These are phyloP conservation scores for Ascaphus truei DNA, from an alignment of 2,113 vertebrate species.

Conservation along the genomic window DNA sequence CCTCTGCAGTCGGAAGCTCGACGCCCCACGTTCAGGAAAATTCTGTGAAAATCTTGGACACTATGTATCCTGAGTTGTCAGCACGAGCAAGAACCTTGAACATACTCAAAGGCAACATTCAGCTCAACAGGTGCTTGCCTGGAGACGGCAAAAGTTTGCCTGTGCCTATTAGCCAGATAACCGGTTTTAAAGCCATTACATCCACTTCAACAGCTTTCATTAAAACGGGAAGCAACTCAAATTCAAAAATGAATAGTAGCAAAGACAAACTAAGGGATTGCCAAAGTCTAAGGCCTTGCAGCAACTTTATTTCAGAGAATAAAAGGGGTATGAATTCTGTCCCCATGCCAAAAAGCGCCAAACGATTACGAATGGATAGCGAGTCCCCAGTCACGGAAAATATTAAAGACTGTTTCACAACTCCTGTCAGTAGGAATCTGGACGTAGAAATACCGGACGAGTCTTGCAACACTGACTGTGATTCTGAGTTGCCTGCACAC, in stretches of 20 bases:
- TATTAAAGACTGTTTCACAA: neutral
- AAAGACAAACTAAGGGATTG: slow-evolving; percentile 35
- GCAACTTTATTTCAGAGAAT: slow-evolving; percentile 26
- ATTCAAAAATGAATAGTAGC: slow-evolving; percentile 18
- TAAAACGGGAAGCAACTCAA: slow-evolving; percentile 65
- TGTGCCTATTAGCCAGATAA: slow-evolving; percentile 55
- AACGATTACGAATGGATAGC: slow-evolving; percentile 70
- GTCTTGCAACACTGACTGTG: neutral
- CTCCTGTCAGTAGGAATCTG: neutral
- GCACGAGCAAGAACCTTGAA: slow-evolving; percentile 85
- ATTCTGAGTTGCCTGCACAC: neutral
- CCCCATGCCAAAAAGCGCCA: slow-evolving; percentile 65
- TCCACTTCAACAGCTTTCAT: slow-evolving; percentile 85
- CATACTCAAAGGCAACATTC: slow-evolving; percentile 84
- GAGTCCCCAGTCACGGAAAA: slow-evolving; percentile 43
- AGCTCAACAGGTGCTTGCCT: slow-evolving; percentile 56
- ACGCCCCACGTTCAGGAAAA: slow-evolving; percentile 71
- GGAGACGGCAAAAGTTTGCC: slow-evolving; percentile 47
- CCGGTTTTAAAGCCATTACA: slow-evolving; percentile 76
- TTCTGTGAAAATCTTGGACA: slow-evolving; percentile 88
- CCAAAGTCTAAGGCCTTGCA: slow-evolving; percentile 2
- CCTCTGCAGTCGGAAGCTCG: slow-evolving; percentile 51
- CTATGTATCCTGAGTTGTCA: slow-evolving; percentile 91
- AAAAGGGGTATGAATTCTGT: slow-evolving; percentile 42
- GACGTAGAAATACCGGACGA: neutral